These are phyloP conservation scores for Pandion haliaetus DNA, from an alignment of 2,113 vertebrate species.

Conservation along the genomic window DNA sequence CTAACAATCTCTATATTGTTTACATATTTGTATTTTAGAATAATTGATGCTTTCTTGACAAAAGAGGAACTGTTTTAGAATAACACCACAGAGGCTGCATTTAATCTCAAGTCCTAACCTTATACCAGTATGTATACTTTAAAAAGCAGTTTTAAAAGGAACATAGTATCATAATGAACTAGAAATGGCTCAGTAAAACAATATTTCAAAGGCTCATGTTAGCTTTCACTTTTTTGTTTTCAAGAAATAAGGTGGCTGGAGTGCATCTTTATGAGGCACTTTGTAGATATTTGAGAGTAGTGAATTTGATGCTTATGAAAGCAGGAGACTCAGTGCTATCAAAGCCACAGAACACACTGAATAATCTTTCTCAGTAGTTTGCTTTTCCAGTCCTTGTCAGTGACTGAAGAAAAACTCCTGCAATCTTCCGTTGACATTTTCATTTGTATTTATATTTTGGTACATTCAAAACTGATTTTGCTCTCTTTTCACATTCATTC, in stretches of 20 bases:
- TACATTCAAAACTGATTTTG: background rate
- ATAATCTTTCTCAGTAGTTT: background rate
- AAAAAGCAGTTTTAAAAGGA: background rate
- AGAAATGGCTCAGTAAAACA: background rate
- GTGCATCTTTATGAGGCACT: background rate
- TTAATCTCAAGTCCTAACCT: background rate
- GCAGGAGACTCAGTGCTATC: background rate
- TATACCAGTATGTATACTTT: background rate
- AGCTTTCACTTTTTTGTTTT: background rate
- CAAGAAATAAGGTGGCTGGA: background rate
- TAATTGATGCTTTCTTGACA: background rate
- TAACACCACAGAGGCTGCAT: background rate
- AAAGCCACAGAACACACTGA: background rate
- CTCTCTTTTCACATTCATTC: background rate
- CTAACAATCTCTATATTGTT: background rate
- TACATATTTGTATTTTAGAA: background rate
- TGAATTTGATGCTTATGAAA: background rate
- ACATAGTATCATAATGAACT: background rate
- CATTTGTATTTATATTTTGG: background rate
- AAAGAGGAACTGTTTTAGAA: background rate
- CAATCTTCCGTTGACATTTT: background rate
- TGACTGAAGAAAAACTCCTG: background rate
- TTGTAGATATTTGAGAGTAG: background rate
- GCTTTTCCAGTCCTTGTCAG: background rate
- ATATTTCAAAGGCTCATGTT: background rate